Evolutionary conservation across 2,113 vertebrate species (phyloP).

Genomic region (Phoenicopterus ruber): DNA sequence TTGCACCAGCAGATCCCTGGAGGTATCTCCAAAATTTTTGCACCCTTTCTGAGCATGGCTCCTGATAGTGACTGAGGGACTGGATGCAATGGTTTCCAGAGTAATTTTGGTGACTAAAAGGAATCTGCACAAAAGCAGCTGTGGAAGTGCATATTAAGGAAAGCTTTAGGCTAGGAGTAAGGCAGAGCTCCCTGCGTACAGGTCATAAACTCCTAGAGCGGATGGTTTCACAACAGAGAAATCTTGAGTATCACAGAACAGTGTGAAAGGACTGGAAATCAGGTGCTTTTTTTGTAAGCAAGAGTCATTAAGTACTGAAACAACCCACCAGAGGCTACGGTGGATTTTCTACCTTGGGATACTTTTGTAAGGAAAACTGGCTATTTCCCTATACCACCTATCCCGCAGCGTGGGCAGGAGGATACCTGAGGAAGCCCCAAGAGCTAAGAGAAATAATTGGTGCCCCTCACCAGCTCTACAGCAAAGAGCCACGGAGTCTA

Average conservation of each 20-base stretch:
- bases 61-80: neutral
- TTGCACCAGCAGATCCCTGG: neutral
- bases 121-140: neutral
- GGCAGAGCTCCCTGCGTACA: neutral
- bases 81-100: neutral
- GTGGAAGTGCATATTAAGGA: neutral
- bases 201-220: neutral
- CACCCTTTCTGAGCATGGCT: neutral
- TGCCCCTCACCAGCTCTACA: neutral
- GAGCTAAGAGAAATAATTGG: neutral
- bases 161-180: neutral
- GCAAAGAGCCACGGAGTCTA: neutral
- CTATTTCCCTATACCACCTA: neutral
- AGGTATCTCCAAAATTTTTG: neutral
- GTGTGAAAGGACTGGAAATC: neutral
- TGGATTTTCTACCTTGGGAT: neutral
- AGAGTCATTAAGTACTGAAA: neutral
- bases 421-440: neutral
- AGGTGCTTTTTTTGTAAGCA: neutral
- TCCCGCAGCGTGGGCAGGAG: neutral
- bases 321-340: neutral
- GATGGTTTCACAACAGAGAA: neutral
- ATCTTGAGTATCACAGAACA: neutral
- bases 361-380: neutral
- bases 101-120: neutral